Conservation (phyloP, 1,140 invertebrate genomes). For the Glomeris maerens region DNA sequence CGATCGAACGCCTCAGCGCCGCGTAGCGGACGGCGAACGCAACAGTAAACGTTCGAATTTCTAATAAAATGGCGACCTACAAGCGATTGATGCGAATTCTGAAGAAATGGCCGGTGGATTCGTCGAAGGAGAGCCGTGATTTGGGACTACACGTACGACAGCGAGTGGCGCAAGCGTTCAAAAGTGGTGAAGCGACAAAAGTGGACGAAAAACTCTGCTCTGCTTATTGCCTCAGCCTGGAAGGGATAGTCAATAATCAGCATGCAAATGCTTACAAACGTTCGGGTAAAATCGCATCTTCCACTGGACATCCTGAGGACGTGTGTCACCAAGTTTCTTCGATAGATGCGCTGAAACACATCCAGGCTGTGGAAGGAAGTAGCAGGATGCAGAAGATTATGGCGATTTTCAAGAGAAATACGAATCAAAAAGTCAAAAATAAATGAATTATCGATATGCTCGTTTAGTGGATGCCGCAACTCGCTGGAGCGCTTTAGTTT, state of each 20-base stretch:
- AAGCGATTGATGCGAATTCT: conserved; percentile 53
- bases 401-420: too few species aligned
- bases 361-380: too few species aligned
- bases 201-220: conserved; percentile 43
- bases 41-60: too few species aligned
- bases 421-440: too few species aligned
- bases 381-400: too few species aligned
- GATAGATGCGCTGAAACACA: too few species aligned
- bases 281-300: conserved; percentile 37
- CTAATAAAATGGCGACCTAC: not conserved
- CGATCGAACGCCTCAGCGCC: too few species aligned
- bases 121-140: conserved; percentile 57
- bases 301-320: conserved; percentile 49
- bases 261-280: conserved; percentile 45
- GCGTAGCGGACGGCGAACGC: too few species aligned
- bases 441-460: too few species aligned
- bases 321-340: too few species aligned
- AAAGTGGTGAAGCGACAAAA: conserved; percentile 38
- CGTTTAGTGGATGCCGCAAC: too few species aligned
- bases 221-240: conserved; percentile 48
- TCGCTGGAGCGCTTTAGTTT: too few species aligned
- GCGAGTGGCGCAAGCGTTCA: conserved; percentile 48
- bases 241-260: conserved; percentile 50
- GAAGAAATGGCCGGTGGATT: conserved; percentile 63
- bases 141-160: conserved; percentile 55